Conservation (phyloP, 2,113 vertebrate species). For the Ia io region DNA sequence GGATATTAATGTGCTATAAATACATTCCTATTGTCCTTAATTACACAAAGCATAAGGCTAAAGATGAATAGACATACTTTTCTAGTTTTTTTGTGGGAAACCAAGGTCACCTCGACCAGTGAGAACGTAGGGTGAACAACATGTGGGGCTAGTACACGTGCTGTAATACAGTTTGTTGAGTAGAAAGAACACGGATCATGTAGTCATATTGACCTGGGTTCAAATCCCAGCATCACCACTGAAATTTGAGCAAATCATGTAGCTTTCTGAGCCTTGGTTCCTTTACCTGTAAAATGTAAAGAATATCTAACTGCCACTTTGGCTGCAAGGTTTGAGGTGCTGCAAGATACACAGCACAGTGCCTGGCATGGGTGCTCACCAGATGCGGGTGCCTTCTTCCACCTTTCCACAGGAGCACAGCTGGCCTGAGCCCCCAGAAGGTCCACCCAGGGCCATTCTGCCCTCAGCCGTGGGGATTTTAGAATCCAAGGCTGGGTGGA, state of each 20-base stretch:
- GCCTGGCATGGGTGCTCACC: neutral
- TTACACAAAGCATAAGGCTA: neutral
- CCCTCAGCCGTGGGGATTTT: neutral
- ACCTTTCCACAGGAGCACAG: neutral
- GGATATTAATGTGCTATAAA: neutral
- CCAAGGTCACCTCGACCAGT: neutral
- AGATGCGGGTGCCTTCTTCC: accelerated
- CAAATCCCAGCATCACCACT: neutral
- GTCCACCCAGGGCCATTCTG: neutral
- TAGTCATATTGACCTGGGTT: neutral
- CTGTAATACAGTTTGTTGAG: neutral
- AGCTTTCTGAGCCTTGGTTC: neutral
- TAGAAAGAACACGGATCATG: neutral
- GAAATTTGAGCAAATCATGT: neutral
- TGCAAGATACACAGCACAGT: neutral
- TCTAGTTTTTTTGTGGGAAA: neutral
- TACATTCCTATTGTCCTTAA: neutral
- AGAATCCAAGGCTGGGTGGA: neutral
- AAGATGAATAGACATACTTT: neutral
- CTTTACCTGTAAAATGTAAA: neutral
- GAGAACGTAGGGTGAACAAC: accelerated
- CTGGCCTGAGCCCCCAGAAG: neutral
- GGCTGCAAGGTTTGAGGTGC: neutral
- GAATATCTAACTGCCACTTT: neutral
- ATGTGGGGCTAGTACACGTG: too few species aligned